These are phyloP conservation scores for Falco concolor DNA, from an alignment of 2,797 vertebrate genomes.

Conservation along the genomic window DNA sequence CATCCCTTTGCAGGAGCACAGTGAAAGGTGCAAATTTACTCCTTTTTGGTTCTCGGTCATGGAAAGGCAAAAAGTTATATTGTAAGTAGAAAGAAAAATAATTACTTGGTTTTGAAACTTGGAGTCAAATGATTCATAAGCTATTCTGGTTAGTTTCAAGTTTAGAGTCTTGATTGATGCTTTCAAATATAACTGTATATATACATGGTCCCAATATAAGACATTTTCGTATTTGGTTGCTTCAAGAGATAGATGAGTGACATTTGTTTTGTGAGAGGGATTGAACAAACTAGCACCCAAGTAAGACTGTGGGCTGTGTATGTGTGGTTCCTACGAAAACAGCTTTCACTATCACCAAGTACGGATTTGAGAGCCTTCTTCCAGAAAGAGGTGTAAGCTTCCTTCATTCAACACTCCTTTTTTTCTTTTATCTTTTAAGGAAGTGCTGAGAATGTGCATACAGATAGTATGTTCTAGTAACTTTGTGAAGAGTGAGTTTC, in stretches of 20 bases:
- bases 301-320: background rate
- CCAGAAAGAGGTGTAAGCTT: background rate
- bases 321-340: background rate
- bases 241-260: background rate
- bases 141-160: background rate
- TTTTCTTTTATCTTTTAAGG: background rate
- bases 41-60: background rate
- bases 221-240: fast-evolving
- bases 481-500: background rate
- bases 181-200: background rate
- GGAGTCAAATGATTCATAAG: background rate
- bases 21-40: background rate
- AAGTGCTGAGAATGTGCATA: background rate
- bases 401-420: background rate
- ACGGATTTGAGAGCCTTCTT: background rate
- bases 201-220: background rate
- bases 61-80: background rate
- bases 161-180: background rate
- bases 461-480: background rate
- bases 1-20: background rate
- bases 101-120: background rate
- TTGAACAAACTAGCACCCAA: background rate
- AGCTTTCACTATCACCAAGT: background rate
- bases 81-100: background rate
- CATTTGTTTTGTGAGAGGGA: background rate